Base-by-base conservation (phyloP, 2,113 vertebrate species). In the Anarrhichthys ocellatus region DNA sequence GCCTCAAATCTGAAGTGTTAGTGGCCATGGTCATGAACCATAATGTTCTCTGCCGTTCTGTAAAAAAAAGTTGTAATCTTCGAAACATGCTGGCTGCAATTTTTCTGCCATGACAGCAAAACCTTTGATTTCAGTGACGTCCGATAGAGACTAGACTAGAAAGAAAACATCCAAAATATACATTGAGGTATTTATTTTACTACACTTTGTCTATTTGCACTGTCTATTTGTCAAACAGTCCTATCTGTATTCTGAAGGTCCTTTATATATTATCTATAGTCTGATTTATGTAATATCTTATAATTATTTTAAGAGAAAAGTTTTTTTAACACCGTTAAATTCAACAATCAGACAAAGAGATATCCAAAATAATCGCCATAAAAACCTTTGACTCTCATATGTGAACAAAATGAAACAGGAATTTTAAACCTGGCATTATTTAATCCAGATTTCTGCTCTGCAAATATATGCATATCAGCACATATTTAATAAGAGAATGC, bases 1-100 rank as follows among this genome's bases (percentile, higher is more conserved):
- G 54, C 89, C 88, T 91, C 90, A 94, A 91, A 89, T 89, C 78
- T 67, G 85, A 88, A 88, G 89, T 91, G 88, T 91, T 85, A 62
- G 89, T 72, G 89, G 84, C 70, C 24, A 13, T 76, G 76, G 81
- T 81, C 59, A 20, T 52, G 61, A 76, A 61, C 75, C 76, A 64
- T 87, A 75, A 84, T 86, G 81, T 77, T 89, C 76, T 77, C 73
- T 74, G 46, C 81, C 73, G 18, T 65, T 73, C 38, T 69, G 46
- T 77, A 73, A 75, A 72, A 90, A 29, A 72, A 80, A 85, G 84
- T 82, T 74, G 65, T 82, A 67, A 79, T 81, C 83, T 82, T 84
- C 9, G 0, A 38, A 80, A 85, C 13, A 6, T 29, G 42, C 44
- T 65, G 48, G 68, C 75, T 78, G 69, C 40, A 71, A 61, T 76